Percentiles rank a stretch among this genome's conserved stretches.
Conservation (phyloP, 2,797 vertebrate species). For the Thamnophis elegans region DNA sequence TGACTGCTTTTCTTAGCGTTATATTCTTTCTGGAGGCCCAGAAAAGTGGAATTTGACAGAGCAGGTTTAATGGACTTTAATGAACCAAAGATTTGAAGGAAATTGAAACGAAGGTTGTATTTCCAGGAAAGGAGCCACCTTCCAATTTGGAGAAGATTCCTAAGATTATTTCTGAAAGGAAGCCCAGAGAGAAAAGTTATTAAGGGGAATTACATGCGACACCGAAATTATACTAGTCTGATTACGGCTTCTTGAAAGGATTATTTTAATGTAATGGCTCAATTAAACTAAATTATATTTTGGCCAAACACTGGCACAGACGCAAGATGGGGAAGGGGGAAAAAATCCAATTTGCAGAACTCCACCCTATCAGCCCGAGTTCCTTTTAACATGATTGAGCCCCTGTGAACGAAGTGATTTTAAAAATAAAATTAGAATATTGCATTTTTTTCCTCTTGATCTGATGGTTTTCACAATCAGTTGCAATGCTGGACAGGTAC, state of each 20-base stretch:
- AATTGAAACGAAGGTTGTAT: conserved; percentile 2
- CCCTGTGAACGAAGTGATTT: background rate
- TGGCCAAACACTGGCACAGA: conserved; percentile 34
- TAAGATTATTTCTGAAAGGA: conserved; percentile 38
- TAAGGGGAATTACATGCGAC: conserved; percentile 61
- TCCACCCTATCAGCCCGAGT: conserved; percentile 20
- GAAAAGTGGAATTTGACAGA: background rate
- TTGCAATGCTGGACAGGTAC: background rate
- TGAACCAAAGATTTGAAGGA: background rate
- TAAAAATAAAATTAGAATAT: conserved; percentile 10
- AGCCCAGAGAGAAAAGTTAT: conserved; percentile 48
- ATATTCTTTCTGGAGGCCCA: background rate
- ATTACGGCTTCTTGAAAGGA: conserved; percentile 63
- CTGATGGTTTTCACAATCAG: conserved; percentile 26
- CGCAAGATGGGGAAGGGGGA: conserved; percentile 13
- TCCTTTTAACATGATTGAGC: conserved; percentile 17
- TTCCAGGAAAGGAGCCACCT: conserved; percentile 34
- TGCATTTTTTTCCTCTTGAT: conserved; percentile 12
- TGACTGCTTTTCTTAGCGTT: background rate
- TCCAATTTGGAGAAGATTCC: conserved; percentile 26
- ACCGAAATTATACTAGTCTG: conserved; percentile 59
- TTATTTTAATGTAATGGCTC: conserved; percentile 72
- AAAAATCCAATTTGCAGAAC: conserved; percentile 35
- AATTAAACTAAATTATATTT: conserved; percentile 67
- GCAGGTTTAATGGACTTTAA: background rate